Evolutionary conservation across 2,113 vertebrate species (phyloP).

Genomic region (Pomatostomus ruficeps): DNA sequence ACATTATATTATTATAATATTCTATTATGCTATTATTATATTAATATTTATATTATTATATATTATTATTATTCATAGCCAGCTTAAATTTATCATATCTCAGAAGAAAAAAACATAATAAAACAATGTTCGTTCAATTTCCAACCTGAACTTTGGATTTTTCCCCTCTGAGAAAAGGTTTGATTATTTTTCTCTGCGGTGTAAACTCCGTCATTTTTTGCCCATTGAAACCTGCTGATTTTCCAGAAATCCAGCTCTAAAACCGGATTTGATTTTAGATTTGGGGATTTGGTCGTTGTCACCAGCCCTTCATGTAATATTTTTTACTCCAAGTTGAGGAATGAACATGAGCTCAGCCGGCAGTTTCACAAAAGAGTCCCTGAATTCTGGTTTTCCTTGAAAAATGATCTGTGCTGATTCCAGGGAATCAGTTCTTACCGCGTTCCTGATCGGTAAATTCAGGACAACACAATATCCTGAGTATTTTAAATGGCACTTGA

Average conservation of each 20-base stretch:
- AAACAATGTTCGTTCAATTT: background rate
- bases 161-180: background rate
- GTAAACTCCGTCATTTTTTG: background rate
- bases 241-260: background rate
- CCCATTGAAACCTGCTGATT: background rate
- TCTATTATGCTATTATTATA: too few species aligned
- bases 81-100: background rate
- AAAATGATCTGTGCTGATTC: background rate
- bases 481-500: background rate
- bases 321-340: background rate
- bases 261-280: background rate
- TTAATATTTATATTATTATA: too few species aligned
- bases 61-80: too few species aligned
- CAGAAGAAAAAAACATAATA: background rate
- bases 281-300: background rate
- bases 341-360: background rate
- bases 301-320: background rate
- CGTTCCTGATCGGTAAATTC: background rate
- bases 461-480: background rate
- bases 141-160: background rate
- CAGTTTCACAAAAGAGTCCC: background rate
- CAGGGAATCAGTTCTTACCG: background rate
- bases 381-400: background rate
- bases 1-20: too few species aligned
- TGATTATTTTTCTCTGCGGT: background rate